A percentile compares a stretch with the other conserved stretches of the same genome.
phyloP scores from a whole-genome alignment of 2,888 invertebrate genomes.

The Brassicogethes aeneus region DNA sequence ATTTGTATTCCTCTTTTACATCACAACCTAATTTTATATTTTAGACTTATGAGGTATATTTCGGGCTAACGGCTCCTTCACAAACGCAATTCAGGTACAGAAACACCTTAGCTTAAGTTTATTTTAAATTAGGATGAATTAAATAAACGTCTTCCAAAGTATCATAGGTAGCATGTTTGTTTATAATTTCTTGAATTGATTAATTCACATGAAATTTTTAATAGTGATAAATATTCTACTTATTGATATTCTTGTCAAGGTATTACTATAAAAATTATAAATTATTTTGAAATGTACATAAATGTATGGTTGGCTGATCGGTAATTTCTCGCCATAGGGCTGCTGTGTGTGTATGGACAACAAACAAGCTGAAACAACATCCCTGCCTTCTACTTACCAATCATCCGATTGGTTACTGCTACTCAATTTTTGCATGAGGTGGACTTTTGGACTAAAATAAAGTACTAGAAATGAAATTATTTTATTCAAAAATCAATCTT shows the following conservation, averaged over 20 bases:
- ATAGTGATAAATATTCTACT: too few relatives aligned
- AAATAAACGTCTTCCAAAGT: too few relatives aligned
- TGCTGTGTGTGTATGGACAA: conserved; percentile 33
- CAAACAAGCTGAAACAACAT: conserved; percentile 12
- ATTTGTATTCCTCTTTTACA: conserved; percentile 29
- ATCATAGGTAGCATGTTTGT: too few relatives aligned
- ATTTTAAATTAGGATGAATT: too few relatives aligned
- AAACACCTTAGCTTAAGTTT: conserved; percentile 30
- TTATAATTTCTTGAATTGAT: too few relatives aligned
- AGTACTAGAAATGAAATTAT: too few relatives aligned
- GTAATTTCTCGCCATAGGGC: conserved; percentile 42
- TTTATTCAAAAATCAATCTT: too few relatives aligned
- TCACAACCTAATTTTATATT: conserved; percentile 43
- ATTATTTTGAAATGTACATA: too few relatives aligned
- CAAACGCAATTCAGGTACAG: conserved; percentile 39
- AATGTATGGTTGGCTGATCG: conserved; percentile 35
- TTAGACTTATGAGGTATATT: conserved; percentile 43
- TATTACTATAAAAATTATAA: too few relatives aligned
- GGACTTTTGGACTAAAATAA: conserved; percentile 28
- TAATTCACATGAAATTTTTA: too few relatives aligned
- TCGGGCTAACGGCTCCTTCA: conserved; percentile 42
- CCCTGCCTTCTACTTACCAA: conserved; percentile 30
- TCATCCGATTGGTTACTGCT: conserved; percentile 35
- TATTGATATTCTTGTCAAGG: too few relatives aligned
- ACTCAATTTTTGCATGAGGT: conserved; percentile 28